These are phyloP conservation scores for Sebastes nivosus DNA, from an alignment of 2,797 vertebrate species.

Conservation along the genomic window DNA sequence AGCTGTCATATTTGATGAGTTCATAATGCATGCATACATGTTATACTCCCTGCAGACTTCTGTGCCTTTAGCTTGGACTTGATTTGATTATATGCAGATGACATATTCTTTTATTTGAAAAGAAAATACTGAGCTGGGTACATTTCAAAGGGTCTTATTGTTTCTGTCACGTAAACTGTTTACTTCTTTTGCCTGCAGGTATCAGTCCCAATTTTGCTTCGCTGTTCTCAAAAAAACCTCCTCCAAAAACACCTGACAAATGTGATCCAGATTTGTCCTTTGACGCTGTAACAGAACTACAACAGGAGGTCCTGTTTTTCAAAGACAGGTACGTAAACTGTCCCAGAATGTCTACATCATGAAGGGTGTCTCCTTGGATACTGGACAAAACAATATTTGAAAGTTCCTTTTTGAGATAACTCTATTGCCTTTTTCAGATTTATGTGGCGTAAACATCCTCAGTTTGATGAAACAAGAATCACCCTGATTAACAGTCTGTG, in stretches of 20 bases:
- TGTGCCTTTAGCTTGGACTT: not conserved
- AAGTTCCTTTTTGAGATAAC: not conserved
- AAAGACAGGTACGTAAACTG: conserved; percentile 86
- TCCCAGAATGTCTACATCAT: not conserved
- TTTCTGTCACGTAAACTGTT: not conserved
- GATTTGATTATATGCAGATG: not conserved
- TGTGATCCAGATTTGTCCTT: conserved; percentile 87
- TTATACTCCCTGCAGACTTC: not conserved
- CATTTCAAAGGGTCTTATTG: not conserved
- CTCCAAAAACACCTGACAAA: conserved; percentile 89
- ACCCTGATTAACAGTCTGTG: conserved; percentile 73
- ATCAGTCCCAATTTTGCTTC: conserved; percentile 42
- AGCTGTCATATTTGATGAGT: not conserved
- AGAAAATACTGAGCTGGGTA: not conserved
- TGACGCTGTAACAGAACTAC: conserved; percentile 87
- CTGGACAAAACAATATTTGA: not conserved
- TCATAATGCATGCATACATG: not conserved
- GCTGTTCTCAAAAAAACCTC: conserved; percentile 77
- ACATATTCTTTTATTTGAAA: not conserved
- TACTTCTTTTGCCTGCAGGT: conserved; percentile 42
- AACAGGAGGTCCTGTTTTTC: conserved; percentile 88
- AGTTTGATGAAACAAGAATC: conserved; percentile 63
- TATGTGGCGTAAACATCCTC: conserved; percentile 74
- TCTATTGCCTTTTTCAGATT: conserved; percentile 60
- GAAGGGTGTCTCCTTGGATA: not conserved